Percentiles rank a stretch among this genome's conserved stretches.
These are phyloP conservation scores for Hybognathus amarus DNA, from an alignment of 2,797 vertebrate species.

Conservation along the genomic window DNA sequence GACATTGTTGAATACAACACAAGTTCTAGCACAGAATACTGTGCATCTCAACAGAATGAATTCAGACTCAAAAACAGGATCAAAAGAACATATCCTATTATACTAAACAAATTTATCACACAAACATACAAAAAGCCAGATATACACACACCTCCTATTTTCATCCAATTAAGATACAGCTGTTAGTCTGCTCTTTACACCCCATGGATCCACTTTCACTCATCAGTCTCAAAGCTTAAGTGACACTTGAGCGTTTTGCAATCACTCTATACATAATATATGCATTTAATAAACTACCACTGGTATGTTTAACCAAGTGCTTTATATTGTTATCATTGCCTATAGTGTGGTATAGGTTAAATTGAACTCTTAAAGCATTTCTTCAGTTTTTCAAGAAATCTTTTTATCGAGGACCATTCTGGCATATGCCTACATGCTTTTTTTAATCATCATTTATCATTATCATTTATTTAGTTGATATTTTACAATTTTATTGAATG, in stretches of 20 bases:
- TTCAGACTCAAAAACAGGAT: background rate
- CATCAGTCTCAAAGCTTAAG: background rate
- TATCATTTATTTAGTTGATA: no score
- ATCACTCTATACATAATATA: slow-evolving; percentile 12
- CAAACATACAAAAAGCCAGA: background rate
- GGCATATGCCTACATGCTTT: background rate
- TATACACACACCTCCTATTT: background rate
- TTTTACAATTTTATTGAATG: no score
- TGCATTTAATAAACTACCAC: background rate
- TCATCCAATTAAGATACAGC: background rate
- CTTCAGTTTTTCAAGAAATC: background rate
- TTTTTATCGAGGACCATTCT: background rate
- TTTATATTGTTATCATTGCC: background rate
- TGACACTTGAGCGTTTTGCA: slow-evolving; percentile 1
- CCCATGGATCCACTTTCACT: slow-evolving; percentile 14
- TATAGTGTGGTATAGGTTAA: background rate
- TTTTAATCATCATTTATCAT: background rate
- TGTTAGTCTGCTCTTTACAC: background rate
- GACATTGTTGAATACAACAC: background rate
- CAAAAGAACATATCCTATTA: background rate
- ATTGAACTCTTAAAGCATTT: background rate
- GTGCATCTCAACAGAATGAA: background rate
- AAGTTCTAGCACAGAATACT: background rate
- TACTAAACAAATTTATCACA: background rate
- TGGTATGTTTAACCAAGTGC: background rate